Conservation (phyloP, 1,140 invertebrate species). For the Penaeus japonicus region DNA sequence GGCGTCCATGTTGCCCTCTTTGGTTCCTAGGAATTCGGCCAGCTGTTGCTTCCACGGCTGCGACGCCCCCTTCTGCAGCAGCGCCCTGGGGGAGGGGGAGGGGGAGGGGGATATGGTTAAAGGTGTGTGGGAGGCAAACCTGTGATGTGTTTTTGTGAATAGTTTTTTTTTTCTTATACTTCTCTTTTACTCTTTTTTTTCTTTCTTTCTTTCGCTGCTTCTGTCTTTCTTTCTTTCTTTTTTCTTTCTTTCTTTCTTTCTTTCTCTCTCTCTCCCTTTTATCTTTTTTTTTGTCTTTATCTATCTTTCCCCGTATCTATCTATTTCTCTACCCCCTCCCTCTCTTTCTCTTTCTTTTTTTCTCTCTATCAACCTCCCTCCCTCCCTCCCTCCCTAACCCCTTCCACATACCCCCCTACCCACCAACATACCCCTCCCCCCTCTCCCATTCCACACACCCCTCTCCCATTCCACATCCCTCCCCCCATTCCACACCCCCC, state of each 20-base stretch:
- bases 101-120: neutral
- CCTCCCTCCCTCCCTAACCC: neutral
- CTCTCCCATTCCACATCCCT: neutral
- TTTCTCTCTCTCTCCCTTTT: no score
- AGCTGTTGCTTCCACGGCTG: conserved; percentile 85
- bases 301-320: no score
- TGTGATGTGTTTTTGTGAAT: no score
- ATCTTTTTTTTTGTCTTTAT: no score
- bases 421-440: no score
- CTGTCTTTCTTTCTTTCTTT: neutral
- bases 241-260: neutral
- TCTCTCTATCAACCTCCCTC: no score
- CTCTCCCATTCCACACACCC: no score
- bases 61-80: conserved; percentile 86
- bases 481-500: neutral
- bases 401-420: neutral
- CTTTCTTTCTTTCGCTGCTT: neutral
- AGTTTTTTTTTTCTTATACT: neutral
- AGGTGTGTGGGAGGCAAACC: neutral
- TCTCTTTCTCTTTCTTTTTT: no score
- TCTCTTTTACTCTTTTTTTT: neutral
- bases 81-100: conserved; percentile 69
- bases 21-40: conserved; percentile 74
- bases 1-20: conserved; percentile 66
- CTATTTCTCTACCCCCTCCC: no score